Base-by-base conservation (phyloP, 2,797 vertebrate genomes). In the Meda fulgida region DNA sequence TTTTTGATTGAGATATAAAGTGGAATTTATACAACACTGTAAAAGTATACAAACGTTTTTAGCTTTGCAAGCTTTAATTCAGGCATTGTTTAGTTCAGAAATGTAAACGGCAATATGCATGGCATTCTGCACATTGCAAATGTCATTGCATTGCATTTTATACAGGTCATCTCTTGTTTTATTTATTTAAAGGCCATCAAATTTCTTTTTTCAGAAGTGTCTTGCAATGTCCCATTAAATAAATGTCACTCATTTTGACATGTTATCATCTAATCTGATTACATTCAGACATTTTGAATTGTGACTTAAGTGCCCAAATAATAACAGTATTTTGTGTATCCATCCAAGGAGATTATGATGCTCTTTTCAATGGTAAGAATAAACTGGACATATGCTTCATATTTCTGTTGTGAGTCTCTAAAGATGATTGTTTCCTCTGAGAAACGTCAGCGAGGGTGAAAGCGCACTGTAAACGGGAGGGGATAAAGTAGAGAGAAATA, bases 351-450 rank as follows among this genome's bases (percentile, higher is more conserved):
- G 77, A 78, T 65, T 65, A 78, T 43, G n/a, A 78, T 21, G 26
- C 8, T 40, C 31, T 51, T 55, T 75, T 26, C 9, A 29, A 73
- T 31, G 29, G 5, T 19, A 23, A n/a, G 53, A 58, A 16, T 58
- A 19, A 78, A 43, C 55, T 38, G 75, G 63, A 78, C 77, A 65
- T 78, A 78, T 31, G 77, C 77, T 46, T 78, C 16, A 31, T 46
- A 43, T 78, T 65, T 11, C 8, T 43, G 38, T 26, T 14, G 6
- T 40, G 36, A 14, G 69, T 46, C 26, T 40, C 6, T 21, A 40
- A 65, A 31, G n/a, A 65, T 14, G 38, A 65, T 65, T 78, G 38
- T 78, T 65, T 78, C n/a, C 38, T 46, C 3, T 78, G 58, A 46
- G 1, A 31, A 46, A 43, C 5, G 58, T 46, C 58, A 19, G 21